Evolutionary conservation across 2,888 invertebrate genomes (phyloP), one percentile per base, ranked within the genome.

Genomic region (Panopea generosa): DNA sequence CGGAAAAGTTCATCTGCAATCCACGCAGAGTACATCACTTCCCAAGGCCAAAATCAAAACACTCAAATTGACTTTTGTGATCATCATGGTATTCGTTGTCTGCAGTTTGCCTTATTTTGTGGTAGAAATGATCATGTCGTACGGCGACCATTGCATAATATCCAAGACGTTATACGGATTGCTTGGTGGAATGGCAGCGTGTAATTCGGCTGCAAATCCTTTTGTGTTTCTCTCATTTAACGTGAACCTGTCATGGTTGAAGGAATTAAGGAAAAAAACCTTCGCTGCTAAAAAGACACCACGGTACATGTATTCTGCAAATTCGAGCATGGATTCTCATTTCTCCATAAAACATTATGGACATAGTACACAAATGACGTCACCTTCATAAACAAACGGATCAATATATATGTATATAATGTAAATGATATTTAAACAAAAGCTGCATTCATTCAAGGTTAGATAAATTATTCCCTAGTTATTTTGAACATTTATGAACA

Each of bases 1-100:
- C 18, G 68, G 67, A 1, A 67, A 90, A 76, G 85, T 92, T 24
- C 89, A 90, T 20, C 85, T 91, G 2, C 90, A 90, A 63, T 88
- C 89, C 70, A 91, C 91, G 4, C 85, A 84, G 6, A 89, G 89
- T 2, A 86, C 85, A n/a, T 90, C 92, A 0, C 85, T 92, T 18
- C 90, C 91, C n/a, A 88, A 87, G 57, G 93, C 93, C 16, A 92
- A 91, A 80, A 87, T 90, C 20, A 93, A 92, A 78, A 92, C 92
- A 2, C 74, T 93, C 38, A 92, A 90, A 76, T 91, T 93, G 89
- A 92, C 92, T 2, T 77, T 91, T 22, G 90, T 91, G 14, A 91
- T 92, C 11, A 90, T 91, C 2, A 66, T 86, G 2, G 57, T 57
- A 14, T 67, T 67, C 26, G 84, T 91, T 59, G 68, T 90, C 14